A percentile compares a stretch with the other conserved stretches of the same genome.
These are phyloP conservation scores for Thereva nobilitata DNA, from an alignment of 2,888 invertebrate species.

Conservation along the genomic window DNA sequence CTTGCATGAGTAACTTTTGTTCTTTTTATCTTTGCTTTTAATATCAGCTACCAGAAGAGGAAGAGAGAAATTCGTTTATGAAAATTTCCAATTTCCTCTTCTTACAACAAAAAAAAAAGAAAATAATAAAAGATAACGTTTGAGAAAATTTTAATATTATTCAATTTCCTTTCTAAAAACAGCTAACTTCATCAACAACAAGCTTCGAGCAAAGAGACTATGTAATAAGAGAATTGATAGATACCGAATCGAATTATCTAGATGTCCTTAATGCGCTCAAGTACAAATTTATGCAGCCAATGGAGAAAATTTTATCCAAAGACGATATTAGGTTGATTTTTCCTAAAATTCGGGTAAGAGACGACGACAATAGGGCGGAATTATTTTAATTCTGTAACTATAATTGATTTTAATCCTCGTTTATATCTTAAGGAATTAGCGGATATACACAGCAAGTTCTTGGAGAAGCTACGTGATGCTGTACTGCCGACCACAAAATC, in stretches of 20 bases:
- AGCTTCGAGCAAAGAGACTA: conserved; percentile 88
- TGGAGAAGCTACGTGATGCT: conserved; percentile 78
- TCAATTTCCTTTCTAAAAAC: conserved; percentile 47
- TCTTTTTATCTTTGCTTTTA: conserved; percentile 2
- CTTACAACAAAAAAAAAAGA: no score
- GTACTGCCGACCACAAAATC: conserved; percentile 63
- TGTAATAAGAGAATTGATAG: conserved; percentile 89
- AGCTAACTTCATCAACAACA: conserved; percentile 62
- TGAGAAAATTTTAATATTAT: conserved; percentile 45
- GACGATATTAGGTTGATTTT: conserved; percentile 83
- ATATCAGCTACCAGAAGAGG: not conserved
- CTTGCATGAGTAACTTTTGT: not conserved
- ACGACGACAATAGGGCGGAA: conserved; percentile 18
- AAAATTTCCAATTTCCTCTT: no score
- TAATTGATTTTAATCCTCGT: conserved; percentile 13
- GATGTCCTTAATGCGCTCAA: conserved; percentile 87
- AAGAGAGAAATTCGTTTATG: no score
- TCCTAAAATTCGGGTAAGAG: conserved; percentile 81
- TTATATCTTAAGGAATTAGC: conserved; percentile 70
- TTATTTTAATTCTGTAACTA: no score
- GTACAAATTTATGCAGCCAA: conserved; percentile 76
- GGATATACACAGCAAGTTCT: conserved; percentile 83
- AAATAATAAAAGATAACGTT: no score
- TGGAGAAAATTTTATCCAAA: conserved; percentile 70
- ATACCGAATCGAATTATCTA: conserved; percentile 96